Evolutionary conservation across 1,140 invertebrate species (phyloP), one percentile per base, ranked within the genome.

Genomic region (Orius laevigatus): DNA sequence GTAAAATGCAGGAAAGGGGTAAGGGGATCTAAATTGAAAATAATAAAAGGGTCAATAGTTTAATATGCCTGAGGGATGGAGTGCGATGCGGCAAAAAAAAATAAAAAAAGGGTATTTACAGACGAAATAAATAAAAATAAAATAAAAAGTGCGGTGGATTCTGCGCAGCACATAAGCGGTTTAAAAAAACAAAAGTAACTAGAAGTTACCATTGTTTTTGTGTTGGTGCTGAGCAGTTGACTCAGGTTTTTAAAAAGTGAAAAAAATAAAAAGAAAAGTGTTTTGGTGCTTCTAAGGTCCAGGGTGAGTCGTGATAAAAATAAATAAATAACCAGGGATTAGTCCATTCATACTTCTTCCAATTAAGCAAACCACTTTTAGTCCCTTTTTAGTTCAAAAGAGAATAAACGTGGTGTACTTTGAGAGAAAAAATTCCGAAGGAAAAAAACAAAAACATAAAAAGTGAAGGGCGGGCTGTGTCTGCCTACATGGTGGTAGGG

Each of bases 401-500:
- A 38, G 36, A 12, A 16, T 38, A n/a, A 38, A 38, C 41, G 12
- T 46, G 44, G n/a, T 46, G 19, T 47, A 25, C 25, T 25, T 25
- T 25, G 3, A 25, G 25, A 25, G 25, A 25, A 25, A 38, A 38
- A 38, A 38, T 15, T 10, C 36, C n/a, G n/a, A n/a, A n/a, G n/a
- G 15, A 38, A 38, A 38, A 3, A 38, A n/a, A 38, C 3, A 15
- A 15, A 38, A 25, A 12, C 20, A 25, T 14, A 45, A 31, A 45
- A 11, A 45, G 25, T 45, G 43, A 45, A 11, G 15, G 25, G 32
- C n/a, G 25, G 11, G 14, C 14, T 43, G 25, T 33, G 12, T 52
- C 11, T 35, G 55, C 55, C 56, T 58, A 58, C 57, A 58, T 58
- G 57, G 46, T 56, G 55, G 54, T 57, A 57, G 51, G 55, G 52